Percentiles rank a stretch among this genome's conserved stretches.
Evolutionary conservation across 1,140 invertebrate genomes (phyloP).

Genomic region (Probaryconus sp.): DNA sequence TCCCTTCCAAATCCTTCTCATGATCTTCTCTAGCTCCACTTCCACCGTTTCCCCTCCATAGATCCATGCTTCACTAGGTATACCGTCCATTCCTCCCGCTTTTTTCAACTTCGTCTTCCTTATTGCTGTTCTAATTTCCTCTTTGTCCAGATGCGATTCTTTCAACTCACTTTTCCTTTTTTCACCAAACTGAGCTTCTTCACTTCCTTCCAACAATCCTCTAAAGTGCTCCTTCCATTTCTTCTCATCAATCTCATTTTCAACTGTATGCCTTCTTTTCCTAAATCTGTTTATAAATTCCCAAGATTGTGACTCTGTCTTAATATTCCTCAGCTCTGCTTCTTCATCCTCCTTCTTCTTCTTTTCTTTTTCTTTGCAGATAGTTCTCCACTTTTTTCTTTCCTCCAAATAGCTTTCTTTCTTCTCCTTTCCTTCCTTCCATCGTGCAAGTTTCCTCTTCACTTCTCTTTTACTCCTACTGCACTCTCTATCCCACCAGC

Average conservation of each 20-base stretch:
- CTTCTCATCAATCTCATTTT: conserved; percentile 1
- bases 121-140: conserved; percentile 4
- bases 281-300: conserved; percentile 18
- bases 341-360: too few relatives aligned
- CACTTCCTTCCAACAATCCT: not conserved
- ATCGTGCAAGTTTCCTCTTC: too few relatives aligned
- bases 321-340: conserved; percentile 16
- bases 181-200: not conserved
- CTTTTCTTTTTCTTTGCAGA: conserved; percentile 5
- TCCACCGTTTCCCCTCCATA: not conserved
- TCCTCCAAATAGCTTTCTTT: not conserved
- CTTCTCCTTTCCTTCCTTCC: not conserved
- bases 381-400: not conserved
- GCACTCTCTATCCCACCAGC: conserved; percentile 23
- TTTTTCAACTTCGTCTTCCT: conserved; percentile 8
- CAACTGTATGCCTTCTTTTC: conserved; percentile 12
- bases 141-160: not conserved
- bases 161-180: not conserved
- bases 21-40: not conserved
- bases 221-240: conserved; percentile 14
- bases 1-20: conserved; percentile 12
- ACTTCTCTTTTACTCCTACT: not conserved
- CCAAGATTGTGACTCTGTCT: conserved; percentile 14
- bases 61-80: too few relatives aligned
- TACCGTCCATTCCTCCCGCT: not conserved